Base-by-base conservation (phyloP, 2,113 vertebrate species). In the Reinhardtius hippoglossoides region DNA sequence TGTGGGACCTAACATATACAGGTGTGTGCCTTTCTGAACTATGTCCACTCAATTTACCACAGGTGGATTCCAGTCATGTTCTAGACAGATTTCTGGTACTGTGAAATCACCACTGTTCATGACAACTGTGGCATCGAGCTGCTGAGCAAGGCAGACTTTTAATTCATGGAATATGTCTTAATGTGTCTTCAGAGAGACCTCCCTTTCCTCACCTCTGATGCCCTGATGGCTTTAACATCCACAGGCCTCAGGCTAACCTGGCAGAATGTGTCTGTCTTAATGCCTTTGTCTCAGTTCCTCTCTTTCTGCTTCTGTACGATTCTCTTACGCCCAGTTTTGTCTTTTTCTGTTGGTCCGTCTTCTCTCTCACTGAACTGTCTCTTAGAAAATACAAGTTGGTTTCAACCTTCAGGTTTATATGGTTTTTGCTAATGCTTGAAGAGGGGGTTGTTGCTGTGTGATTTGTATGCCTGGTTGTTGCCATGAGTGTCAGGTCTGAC, bases 191-290 rank as follows among this genome's bases (percentile, higher is more conserved):
- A 78, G 89, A 90, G 91, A 89, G 69, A 77, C 67, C 66, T 60
- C 76, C 77, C 59, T 78, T 74, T 44, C 72, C 75, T 81, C 79
- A 90, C 81, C 84, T 86, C 77, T 76, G 76, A 76, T 60, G 62
- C 78, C 66, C 74, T 92, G 89, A 94, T 93, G 80, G 82, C 84
- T 93, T 92, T 90, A 91, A 87, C 93, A 94, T 87, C 74, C 86
- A 31, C 83, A 87, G 78, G 82, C 84, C 74, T 84, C 76, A 67
- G 74, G 57, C 70, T 88, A 87, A 84, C 78, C 86, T 83, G 67
- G 46, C 60, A 37, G 48, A 81, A 42, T 66, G 27, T 16, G 66
- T 62, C 52, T 59, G 18, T 77, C 63, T 54, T 0, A 67, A 1
- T 18, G 54, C 21, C 21, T 78, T 60, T 70, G 21, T 71, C 55